Evolutionary conservation across 1,140 invertebrate species (phyloP).

Genomic region (Pygmarrhopalites habei): DNA sequence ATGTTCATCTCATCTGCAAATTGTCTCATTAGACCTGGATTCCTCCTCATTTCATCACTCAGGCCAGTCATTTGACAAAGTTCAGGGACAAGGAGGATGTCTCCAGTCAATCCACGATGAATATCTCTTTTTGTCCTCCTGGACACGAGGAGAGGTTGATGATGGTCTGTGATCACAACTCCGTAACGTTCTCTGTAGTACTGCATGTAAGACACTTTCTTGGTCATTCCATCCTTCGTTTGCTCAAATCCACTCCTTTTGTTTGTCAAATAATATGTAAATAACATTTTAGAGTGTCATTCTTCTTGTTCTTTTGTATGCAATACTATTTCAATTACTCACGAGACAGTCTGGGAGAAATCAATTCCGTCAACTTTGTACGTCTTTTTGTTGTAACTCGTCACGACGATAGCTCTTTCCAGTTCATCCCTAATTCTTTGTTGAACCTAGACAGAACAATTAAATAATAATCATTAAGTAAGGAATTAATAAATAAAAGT

Average conservation of each 20-base stretch:
- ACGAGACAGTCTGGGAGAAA: too few relatives aligned
- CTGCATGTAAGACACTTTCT: slow-evolving; percentile 55
- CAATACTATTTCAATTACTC: slow-evolving; percentile 61
- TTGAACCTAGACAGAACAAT: slow-evolving; percentile 34
- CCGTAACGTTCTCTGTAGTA: slow-evolving; percentile 69
- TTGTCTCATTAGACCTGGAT: slow-evolving; percentile 39
- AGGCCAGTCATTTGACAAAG: slow-evolving; percentile 37
- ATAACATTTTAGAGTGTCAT: too few relatives aligned
- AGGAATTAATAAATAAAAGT: too few relatives aligned
- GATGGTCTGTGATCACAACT: slow-evolving; percentile 54
- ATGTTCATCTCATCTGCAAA: too few relatives aligned
- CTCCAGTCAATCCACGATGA: slow-evolving; percentile 30
- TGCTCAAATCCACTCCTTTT: slow-evolving; percentile 58
- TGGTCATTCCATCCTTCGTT: slow-evolving; percentile 47
- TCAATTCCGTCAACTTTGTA: slow-evolving; percentile 76
- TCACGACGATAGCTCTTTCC: slow-evolving; percentile 50
- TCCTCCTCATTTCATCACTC: slow-evolving; percentile 40
- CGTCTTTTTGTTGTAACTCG: slow-evolving; percentile 64
- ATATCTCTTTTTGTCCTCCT: slow-evolving; percentile 29
- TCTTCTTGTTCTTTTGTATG: too few relatives aligned
- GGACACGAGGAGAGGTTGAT: slow-evolving; percentile 32
- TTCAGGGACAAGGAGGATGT: slow-evolving; percentile 33
- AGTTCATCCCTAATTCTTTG: slow-evolving; percentile 48
- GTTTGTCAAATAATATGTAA: too few relatives aligned
- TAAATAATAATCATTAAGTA: too few relatives aligned